phyloP scores from a whole-genome alignment of 2,113 vertebrate genomes.

The Microcebus tavaratra region DNA sequence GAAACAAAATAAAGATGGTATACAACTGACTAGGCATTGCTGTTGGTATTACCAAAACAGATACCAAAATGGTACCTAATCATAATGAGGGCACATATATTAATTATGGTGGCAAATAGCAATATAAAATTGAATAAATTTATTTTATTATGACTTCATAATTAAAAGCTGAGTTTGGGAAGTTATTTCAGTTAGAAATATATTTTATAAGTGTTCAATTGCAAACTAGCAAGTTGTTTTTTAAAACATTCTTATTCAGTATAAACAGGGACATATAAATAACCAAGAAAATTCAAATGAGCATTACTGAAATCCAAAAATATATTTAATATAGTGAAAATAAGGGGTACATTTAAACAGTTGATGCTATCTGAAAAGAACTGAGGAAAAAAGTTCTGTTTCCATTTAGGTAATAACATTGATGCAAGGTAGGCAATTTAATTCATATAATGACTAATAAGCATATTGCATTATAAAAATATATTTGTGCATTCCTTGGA shows the following conservation, averaged over 20 bases:
- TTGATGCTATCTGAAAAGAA: not conserved
- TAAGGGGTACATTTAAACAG: not conserved
- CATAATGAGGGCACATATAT: not conserved
- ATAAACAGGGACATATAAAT: slow-evolving; percentile 5
- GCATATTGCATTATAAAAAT: slow-evolving; percentile 1
- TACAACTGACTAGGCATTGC: not conserved
- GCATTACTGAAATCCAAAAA: not conserved
- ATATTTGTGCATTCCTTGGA: not conserved
- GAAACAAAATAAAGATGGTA: not conserved
- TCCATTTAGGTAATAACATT: not conserved
- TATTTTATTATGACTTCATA: slow-evolving; percentile 15
- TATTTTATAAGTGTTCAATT: not conserved
- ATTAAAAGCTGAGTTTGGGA: not conserved
- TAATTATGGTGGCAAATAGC: not conserved
- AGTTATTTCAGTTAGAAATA: slow-evolving; percentile 9
- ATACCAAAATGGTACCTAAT: not conserved
- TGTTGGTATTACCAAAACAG: not conserved
- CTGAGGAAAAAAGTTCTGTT: not conserved
- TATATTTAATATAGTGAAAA: not conserved
- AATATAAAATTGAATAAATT: not conserved
- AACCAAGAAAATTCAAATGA: slow-evolving; percentile 20
- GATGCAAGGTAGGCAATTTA: slow-evolving; percentile 23
- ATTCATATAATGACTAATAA: slow-evolving; percentile 48
- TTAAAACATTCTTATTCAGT: not conserved
- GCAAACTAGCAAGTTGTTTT: not conserved